Conservation (phyloP, 2,113 vertebrate species). For the Helogale parvula region DNA sequence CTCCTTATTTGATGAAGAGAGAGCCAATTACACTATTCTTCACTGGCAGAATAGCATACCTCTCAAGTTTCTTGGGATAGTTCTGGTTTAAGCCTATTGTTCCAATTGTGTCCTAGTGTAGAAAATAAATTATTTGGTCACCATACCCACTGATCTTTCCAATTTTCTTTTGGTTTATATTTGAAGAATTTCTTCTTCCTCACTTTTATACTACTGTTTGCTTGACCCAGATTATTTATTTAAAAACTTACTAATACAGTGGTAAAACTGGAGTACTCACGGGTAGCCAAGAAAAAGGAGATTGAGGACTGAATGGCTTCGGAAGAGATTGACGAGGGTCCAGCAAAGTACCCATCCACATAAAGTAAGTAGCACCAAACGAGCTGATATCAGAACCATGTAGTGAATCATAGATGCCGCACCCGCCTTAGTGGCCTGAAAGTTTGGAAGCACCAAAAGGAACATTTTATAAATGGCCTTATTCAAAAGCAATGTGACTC, state of each 20-base stretch:
- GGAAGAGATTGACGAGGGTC: conserved; percentile 97
- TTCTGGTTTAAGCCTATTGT: not conserved
- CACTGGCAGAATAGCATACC: not conserved
- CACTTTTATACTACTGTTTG: not conserved
- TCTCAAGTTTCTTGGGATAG: not conserved
- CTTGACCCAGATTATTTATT: conserved; percentile 40
- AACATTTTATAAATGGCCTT: conserved; percentile 48
- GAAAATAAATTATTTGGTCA: conserved; percentile 33
- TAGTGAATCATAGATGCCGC: conserved; percentile 92
- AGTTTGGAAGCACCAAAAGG: conserved; percentile 63
- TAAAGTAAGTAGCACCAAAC: conserved; percentile 94
- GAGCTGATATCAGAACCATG: conserved; percentile 89
- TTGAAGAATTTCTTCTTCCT: conserved; percentile 40
- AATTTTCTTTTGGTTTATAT: not conserved
- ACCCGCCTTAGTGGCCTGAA: conserved; percentile 94
- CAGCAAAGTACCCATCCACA: conserved; percentile 98
- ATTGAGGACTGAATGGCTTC: conserved; percentile 96
- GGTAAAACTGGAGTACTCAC: conserved; percentile 88
- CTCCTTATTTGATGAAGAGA: not conserved
- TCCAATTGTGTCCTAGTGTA: not conserved
- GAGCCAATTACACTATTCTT: conserved; percentile 27
- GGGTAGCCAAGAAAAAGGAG: conserved; percentile 99
- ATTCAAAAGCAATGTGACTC: conserved; percentile 35
- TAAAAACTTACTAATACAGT: conserved; percentile 46
- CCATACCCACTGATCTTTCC: not conserved